Percentiles rank a stretch among this genome's conserved stretches.
Evolutionary conservation across 2,888 invertebrate species (phyloP).

Genomic region (Rhagophthalmus giganteus): DNA sequence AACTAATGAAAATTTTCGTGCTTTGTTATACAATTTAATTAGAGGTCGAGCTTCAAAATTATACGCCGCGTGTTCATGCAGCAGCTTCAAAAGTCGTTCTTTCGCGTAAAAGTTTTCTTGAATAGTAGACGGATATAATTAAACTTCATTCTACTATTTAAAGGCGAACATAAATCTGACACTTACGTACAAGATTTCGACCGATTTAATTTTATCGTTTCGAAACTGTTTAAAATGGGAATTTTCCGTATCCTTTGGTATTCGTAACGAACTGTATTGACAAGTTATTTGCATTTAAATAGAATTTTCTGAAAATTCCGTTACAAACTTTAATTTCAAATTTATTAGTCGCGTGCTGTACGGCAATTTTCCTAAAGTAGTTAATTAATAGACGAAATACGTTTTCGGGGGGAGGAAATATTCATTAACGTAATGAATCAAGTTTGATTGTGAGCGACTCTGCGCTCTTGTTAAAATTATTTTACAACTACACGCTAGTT

Average conservation of each 20-base stretch:
- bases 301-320: neutral
- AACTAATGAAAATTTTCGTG: too few relatives aligned
- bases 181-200: slow-evolving; percentile 1
- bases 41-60: too few relatives aligned
- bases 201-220: slow-evolving; percentile 2
- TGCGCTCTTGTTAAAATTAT: too few relatives aligned
- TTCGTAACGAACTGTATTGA: neutral
- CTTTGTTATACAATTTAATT: too few relatives aligned
- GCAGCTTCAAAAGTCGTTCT: neutral
- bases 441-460: too few relatives aligned
- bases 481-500: too few relatives aligned
- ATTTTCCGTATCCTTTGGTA: neutral
- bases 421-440: too few relatives aligned
- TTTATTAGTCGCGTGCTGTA: too few relatives aligned
- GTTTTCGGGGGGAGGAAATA: too few relatives aligned
- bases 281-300: slow-evolving; percentile 1
- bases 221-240: slow-evolving; percentile 1
- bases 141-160: slow-evolving; percentile 2
- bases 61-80: too few relatives aligned
- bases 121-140: slow-evolving; percentile 2
- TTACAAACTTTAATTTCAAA: neutral
- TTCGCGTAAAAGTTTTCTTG: neutral
- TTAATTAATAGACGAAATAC: too few relatives aligned
- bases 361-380: too few relatives aligned
- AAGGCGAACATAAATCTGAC: slow-evolving; percentile 1